Conservation (phyloP, 2,888 invertebrate species). For the Cylloceria caligata region DNA sequence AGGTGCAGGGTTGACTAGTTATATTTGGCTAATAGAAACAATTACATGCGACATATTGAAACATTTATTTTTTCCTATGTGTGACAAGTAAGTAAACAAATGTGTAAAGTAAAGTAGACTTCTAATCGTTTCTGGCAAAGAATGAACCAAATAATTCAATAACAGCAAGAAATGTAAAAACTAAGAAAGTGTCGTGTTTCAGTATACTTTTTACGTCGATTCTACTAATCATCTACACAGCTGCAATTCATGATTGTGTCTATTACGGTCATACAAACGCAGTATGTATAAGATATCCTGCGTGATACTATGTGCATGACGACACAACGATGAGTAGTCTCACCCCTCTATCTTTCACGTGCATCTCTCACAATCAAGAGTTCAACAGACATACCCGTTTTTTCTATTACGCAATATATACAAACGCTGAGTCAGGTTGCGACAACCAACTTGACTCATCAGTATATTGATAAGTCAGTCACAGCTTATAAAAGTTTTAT, state of each 20-base stretch:
- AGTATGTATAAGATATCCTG: background rate
- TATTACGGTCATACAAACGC: background rate
- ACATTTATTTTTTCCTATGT: too few species aligned
- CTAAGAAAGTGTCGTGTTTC: background rate
- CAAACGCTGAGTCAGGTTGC: too few species aligned
- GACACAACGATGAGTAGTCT: too few species aligned
- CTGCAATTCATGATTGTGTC: background rate
- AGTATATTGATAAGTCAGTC: background rate
- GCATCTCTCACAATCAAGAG: background rate
- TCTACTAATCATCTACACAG: background rate
- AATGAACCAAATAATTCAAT: too few species aligned
- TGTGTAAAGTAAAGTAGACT: too few species aligned
- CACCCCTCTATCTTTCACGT: background rate
- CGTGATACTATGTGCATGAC: background rate
- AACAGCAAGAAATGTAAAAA: background rate
- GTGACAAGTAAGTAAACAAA: too few species aligned
- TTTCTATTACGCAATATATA: background rate
- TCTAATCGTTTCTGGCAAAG: too few species aligned
- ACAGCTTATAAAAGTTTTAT: constrained; percentile 3
- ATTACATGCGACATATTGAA: too few species aligned
- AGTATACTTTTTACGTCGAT: background rate
- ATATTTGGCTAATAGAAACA: too few species aligned
- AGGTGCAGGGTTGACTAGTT: too few species aligned
- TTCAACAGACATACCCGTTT: background rate
- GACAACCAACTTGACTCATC: background rate